Conservation (phyloP, 2,113 vertebrate genomes). For the Scopus umbretta region DNA sequence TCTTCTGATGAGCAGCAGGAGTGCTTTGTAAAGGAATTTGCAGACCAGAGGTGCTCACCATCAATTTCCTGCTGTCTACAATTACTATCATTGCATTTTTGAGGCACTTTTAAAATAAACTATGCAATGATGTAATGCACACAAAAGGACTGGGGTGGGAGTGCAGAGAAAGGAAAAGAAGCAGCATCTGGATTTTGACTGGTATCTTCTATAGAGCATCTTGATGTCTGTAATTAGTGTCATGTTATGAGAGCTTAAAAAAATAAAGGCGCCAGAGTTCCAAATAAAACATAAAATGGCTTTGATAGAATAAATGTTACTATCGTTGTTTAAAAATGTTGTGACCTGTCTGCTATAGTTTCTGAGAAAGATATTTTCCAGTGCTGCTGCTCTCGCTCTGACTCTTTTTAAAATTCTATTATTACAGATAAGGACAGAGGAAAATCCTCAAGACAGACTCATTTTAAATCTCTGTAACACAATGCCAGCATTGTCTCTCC, state of each 20-base stretch:
- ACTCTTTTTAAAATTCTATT: constrained; percentile 70
- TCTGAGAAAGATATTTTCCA: constrained; percentile 83
- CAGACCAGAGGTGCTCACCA: constrained; percentile 71
- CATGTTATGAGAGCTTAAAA: constrained; percentile 88
- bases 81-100: constrained; percentile 90
- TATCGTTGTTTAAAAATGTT: constrained; percentile 94
- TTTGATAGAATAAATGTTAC: constrained; percentile 96
- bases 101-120: constrained; percentile 91
- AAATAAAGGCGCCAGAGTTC: constrained; percentile 89
- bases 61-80: constrained; percentile 85
- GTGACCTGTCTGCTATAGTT: constrained; percentile 84
- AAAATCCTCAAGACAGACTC: constrained; percentile 73
- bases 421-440: constrained; percentile 76
- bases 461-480: constrained; percentile 74
- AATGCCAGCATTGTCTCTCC: constrained; percentile 73
- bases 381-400: constrained; percentile 57
- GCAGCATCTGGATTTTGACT: constrained; percentile 78
- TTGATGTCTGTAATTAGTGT: constrained; percentile 98
- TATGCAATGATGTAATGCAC: constrained; percentile 82
- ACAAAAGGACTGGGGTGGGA: constrained; percentile 57
- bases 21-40: constrained; percentile 80
- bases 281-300: constrained; percentile 97
- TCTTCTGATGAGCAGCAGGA: constrained; percentile 75
- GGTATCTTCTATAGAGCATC: constrained; percentile 86
- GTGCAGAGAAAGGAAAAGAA: constrained; percentile 70